These are phyloP conservation scores for Alauda arvensis DNA, from an alignment of 2,797 vertebrate species.

Conservation along the genomic window DNA sequence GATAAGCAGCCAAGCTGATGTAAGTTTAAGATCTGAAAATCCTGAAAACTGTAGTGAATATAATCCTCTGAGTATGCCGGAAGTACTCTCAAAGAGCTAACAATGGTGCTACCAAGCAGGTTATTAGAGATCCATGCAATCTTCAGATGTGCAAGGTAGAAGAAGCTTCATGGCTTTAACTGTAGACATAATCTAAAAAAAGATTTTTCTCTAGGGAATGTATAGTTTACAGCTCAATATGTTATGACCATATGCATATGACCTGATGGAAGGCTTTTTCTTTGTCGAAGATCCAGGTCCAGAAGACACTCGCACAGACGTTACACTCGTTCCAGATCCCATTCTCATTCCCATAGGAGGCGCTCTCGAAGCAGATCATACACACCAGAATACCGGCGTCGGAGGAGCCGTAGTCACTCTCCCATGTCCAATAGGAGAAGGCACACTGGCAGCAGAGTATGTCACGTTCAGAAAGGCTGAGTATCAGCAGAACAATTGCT, in stretches of 20 bases:
- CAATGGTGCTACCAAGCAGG: fast-evolving
- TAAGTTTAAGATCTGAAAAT: background rate
- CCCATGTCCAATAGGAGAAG: constrained; percentile 86
- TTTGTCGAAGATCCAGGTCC: constrained; percentile 81
- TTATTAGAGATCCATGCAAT: background rate
- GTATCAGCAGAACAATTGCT: background rate
- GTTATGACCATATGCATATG: background rate
- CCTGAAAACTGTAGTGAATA: background rate
- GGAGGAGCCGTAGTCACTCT: constrained; percentile 88
- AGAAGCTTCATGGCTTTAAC: background rate
- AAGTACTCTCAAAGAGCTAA: background rate
- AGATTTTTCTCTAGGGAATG: background rate
- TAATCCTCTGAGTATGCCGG: background rate
- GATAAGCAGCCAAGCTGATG: background rate
- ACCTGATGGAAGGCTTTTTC: constrained; percentile 31
- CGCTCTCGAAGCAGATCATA: constrained; percentile 88
- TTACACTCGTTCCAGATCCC: constrained; percentile 79
- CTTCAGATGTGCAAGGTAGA: background rate
- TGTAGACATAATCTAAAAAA: background rate
- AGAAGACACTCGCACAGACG: constrained; percentile 84
- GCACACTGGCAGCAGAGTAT: constrained; percentile 87
- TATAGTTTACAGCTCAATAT: background rate
- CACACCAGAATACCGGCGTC: constrained; percentile 84
- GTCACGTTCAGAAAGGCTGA: constrained; percentile 51
- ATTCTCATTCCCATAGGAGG: constrained; percentile 84